Evolutionary conservation across 2,888 invertebrate species (phyloP).

Genomic region (Baccha elongata): DNA sequence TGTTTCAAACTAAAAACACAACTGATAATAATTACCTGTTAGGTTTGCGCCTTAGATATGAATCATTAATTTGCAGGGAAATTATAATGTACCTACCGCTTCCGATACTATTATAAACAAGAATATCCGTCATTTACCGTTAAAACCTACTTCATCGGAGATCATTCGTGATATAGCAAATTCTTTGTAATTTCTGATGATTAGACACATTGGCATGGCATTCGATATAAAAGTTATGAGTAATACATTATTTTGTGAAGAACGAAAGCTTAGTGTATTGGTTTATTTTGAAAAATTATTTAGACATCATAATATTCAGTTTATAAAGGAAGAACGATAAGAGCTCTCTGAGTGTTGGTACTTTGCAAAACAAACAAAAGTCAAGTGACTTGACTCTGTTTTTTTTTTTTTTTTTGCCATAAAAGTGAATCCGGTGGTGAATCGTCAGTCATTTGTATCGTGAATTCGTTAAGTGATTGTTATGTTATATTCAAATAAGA

Average conservation of each 20-base stretch:
- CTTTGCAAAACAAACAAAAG: conserved; percentile 32
- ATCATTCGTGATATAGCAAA: conserved; percentile 37
- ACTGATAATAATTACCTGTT: background rate
- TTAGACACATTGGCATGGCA: conserved; percentile 44
- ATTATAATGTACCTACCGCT: no score
- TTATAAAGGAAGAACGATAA: conserved; percentile 64
- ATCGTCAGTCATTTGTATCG: conserved; percentile 56
- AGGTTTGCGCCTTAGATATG: background rate
- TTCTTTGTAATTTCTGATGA: conserved; percentile 61
- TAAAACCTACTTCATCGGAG: conserved; percentile 13
- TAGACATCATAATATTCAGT: conserved; percentile 45
- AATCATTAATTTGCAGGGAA: background rate
- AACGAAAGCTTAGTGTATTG: conserved; percentile 64
- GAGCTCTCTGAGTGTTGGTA: conserved; percentile 36
- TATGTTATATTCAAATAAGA: conserved; percentile 48
- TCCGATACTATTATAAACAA: background rate
- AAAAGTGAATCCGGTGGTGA: conserved; percentile 53
- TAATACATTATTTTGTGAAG: conserved; percentile 39
- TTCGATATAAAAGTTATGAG: conserved; percentile 46
- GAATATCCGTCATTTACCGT: conserved; percentile 7
- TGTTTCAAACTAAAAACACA: background rate
- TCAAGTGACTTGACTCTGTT: conserved; percentile 28
- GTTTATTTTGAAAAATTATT: conserved; percentile 55
- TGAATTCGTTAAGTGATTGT: conserved; percentile 44
- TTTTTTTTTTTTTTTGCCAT: conserved; percentile 47